Evolutionary conservation across 2,888 invertebrate species (phyloP), one percentile per base, ranked within the genome.

Genomic region (Calameuta pallipes): DNA sequence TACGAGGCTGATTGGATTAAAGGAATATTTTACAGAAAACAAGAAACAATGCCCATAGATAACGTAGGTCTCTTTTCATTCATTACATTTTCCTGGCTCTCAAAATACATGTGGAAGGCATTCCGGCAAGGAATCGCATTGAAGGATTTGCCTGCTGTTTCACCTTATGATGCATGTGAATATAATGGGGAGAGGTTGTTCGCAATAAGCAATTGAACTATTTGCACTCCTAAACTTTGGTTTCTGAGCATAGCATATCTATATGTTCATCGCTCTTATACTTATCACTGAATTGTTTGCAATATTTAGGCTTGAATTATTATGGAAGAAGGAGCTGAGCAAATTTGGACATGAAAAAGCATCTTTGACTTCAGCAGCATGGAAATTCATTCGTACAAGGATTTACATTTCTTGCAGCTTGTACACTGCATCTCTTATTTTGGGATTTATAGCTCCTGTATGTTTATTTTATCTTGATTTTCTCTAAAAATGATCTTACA

Each of bases 401-500:
- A 85, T 93, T 71, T 85, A 92, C 13, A 76, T 92, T 35, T 90
- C 92, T 11, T 90, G 92, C 70, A 76, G 92, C 31, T 81, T 93
- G 74, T 92, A 92, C 78, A 86, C 92, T 2, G 82, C 90, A 9
- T 92, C 92, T 76, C 84, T 92, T 11, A 80, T 90, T 69, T 87
- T 92, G 75, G 93, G 93, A 80, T 93, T 94, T 86, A 83, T 93
- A 77, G 92, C 92, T 80, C 93, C 93, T 73, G 94, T 94, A 90
- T 90, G 92, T 91, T 37, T 9, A 9, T 12, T 56, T 56, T 23
- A 56, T 23, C 23, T 56, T 23, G 56, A 56, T 56, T 41, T 56
- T 9, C 23, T 56, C 23, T 9, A 56, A 56, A 23, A 2, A 56
- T 56, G 9, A 56, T 56, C 23, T 23, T 23, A 56, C 56, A 56